phyloP scores from a whole-genome alignment of 2,113 vertebrate genomes.

The Trinectes maculatus region DNA sequence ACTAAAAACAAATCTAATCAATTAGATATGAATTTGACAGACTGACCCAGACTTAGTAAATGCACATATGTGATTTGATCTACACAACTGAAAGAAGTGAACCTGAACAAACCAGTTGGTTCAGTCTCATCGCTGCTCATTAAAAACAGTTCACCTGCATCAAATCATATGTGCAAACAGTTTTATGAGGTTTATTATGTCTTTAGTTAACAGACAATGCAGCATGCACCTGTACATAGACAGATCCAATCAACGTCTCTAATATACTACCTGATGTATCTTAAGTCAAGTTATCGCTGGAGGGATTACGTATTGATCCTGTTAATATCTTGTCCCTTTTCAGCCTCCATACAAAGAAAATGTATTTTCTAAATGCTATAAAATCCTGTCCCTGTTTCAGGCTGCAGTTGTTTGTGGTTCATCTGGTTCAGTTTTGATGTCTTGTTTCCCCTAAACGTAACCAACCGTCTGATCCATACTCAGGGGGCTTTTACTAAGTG shows the following conservation, averaged over 20 bases:
- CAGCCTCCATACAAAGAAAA: too few relatives aligned
- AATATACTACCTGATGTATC: too few relatives aligned
- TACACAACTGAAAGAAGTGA: background rate
- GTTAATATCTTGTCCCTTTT: too few relatives aligned
- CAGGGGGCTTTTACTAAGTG: conserved; percentile 58
- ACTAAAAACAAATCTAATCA: too few relatives aligned
- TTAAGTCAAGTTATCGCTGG: too few relatives aligned
- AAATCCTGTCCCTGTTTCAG: background rate
- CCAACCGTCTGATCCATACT: conserved; percentile 47
- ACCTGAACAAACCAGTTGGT: conserved; percentile 35
- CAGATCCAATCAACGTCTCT: background rate
- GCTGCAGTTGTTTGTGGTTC: conserved; percentile 14
- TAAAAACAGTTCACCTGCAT: conserved; percentile 21
- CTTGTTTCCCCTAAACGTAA: conserved; percentile 57
- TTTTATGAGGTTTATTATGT: conserved; percentile 5
- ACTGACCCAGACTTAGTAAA: background rate
- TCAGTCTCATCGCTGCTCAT: conserved; percentile 25
- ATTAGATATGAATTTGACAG: background rate
- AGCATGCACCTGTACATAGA: conserved; percentile 2
- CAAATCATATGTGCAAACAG: conserved; percentile 44
- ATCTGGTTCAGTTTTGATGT: conserved; percentile 65
- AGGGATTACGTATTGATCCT: too few relatives aligned
- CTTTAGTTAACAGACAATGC: background rate
- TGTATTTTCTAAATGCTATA: too few relatives aligned
- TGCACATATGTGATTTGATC: background rate